Evolutionary conservation across 2,797 vertebrate species (phyloP), one percentile per base, ranked within the genome.

Genomic region (Leuciscus waleckii): DNA sequence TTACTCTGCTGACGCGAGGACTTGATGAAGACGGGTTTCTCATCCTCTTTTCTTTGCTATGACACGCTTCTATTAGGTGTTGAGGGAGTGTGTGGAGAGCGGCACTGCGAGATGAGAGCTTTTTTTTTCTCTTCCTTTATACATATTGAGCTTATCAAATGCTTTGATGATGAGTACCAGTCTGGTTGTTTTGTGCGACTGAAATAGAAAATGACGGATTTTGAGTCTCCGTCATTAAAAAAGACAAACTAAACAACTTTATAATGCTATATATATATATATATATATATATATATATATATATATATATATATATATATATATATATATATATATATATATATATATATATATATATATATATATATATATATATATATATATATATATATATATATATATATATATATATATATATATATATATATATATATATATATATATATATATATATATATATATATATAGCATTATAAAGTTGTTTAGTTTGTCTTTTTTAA

Each of bases 1-100:
- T 95, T 95, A 95, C 95, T 95, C 93, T 88, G 94, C 93, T 92
- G 91, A 92, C 92, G 89, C 92, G 93, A 93, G 93, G 92, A 93
- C 92, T 95, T 94, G 95, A 95, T 94, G 93, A 89, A 89, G 83
- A 79, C 43, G 79, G 75, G 78, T 86, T 86, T 80, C 65, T 84
- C 81, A 79, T 86, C 80, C 77, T 85, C 78, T 76, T 68, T 63
- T 81, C 70, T 82, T 78, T 49, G 54, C 71, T 61, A 74, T 76
- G 35, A 86, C 84, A 79, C 61, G 77, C 81, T 67, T 80, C 81
- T 82, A 81, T 88, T 84, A 69, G 77, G 80, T 85, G 83, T 83
- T 81, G 67, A 26, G 79, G 41, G 73, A 58, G 35, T 84, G 67
- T 73, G 75, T 82, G 69, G 79, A 61, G 37, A 70, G 68, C 43